A percentile compares a stretch with the other conserved stretches of the same genome.
phyloP scores from a whole-genome alignment of 2,888 invertebrate genomes.

The Smittia sp. region DNA sequence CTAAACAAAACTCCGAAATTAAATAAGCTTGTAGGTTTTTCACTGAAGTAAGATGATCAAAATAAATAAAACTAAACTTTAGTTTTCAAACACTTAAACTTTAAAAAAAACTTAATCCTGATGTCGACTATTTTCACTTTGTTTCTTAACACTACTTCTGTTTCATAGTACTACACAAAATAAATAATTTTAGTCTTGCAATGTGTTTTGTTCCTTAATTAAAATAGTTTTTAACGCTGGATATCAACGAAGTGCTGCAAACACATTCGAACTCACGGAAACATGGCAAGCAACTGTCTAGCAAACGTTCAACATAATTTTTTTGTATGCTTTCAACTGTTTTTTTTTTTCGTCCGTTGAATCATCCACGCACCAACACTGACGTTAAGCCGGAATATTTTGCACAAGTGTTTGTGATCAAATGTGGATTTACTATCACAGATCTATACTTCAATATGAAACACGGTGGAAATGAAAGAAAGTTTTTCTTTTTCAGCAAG shows the following conservation, averaged over 20 bases:
- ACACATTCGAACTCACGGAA: slow-evolving; percentile 37
- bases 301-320: slow-evolving; percentile 32
- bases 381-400: background rate
- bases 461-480: background rate
- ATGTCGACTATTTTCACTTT: background rate
- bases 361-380: slow-evolving; percentile 29
- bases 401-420: background rate
- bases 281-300: slow-evolving; percentile 38
- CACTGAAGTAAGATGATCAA: background rate
- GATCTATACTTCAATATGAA: background rate
- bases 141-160: background rate
- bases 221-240: slow-evolving; percentile 6
- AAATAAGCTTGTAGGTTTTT: background rate
- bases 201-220: background rate
- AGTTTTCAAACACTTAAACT: background rate
- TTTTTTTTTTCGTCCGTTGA: slow-evolving; percentile 35
- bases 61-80: background rate
- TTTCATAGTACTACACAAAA: background rate
- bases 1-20: background rate
- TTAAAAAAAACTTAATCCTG: background rate
- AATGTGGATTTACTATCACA: background rate
- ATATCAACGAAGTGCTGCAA: slow-evolving; percentile 15
- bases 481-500: background rate
- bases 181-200: background rate
- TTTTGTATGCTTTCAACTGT: slow-evolving; percentile 36